Conservation (phyloP, 2,113 vertebrate species). For the Myotis yumanensis region DNA sequence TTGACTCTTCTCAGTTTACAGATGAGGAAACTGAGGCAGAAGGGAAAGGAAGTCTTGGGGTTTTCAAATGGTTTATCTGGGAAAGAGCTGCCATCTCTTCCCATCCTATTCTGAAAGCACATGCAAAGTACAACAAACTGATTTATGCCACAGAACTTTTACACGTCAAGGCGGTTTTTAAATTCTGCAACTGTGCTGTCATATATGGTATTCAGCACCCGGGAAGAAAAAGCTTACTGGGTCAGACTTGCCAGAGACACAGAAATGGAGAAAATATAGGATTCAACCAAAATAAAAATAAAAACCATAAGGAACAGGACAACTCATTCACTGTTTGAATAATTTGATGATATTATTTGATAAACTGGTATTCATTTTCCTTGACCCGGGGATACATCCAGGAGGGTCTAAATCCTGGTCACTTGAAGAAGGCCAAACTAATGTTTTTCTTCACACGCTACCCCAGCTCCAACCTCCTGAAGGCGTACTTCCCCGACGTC, state of each 20-base stretch:
- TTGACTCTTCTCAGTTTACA: neutral
- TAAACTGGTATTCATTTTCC: conserved; percentile 75
- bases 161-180: neutral
- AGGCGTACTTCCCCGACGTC: conserved; percentile 94
- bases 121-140: neutral
- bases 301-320: neutral
- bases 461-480: conserved; percentile 94
- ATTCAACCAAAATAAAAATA: neutral
- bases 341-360: neutral
- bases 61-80: neutral
- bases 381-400: conserved; percentile 92
- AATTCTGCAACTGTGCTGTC: neutral
- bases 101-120: neutral
- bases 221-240: neutral
- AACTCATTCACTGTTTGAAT: neutral
- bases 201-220: neutral
- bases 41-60: neutral
- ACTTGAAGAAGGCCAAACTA: conserved; percentile 97
- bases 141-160: neutral
- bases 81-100: neutral
- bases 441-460: conserved; percentile 99
- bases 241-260: conserved; percentile 22
- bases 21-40: conserved; percentile 27
- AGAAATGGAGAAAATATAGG: conserved; percentile 28
- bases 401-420: conserved; percentile 93